phyloP scores from a whole-genome alignment of 1,140 invertebrate genomes.

The Drosophila nikananu region DNA sequence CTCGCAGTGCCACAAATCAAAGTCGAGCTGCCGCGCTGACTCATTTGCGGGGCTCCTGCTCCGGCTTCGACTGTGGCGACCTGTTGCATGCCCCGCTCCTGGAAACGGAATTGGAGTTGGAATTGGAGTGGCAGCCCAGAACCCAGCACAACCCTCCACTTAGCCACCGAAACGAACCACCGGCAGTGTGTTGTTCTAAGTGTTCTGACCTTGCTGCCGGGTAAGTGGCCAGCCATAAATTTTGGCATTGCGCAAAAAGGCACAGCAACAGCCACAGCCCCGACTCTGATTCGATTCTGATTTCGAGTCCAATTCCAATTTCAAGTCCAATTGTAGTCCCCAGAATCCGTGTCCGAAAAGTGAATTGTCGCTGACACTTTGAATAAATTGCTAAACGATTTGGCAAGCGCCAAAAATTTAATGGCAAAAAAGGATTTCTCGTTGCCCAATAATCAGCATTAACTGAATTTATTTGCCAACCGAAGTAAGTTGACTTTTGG shows the following conservation, averaged over 20 bases:
- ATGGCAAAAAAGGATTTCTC: conserved; percentile 40
- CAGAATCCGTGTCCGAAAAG: conserved; percentile 63
- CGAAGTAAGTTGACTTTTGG: not conserved
- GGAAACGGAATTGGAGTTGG: conserved; percentile 7
- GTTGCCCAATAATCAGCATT: conserved; percentile 23
- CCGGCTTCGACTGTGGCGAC: conserved; percentile 8
- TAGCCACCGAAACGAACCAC: conserved; percentile 14
- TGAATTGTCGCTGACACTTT: conserved; percentile 76
- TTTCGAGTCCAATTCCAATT: conserved; percentile 24
- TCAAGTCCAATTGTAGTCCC: conserved; percentile 29
- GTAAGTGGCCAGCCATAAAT: conserved; percentile 74
- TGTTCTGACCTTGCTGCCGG: conserved; percentile 67
- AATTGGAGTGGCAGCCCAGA: conserved; percentile 2
- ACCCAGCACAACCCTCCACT: not conserved
- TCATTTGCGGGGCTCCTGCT: conserved; percentile 44
- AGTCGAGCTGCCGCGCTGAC: conserved; percentile 61
- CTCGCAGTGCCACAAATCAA: conserved; percentile 69
- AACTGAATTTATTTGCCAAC: conserved; percentile 23
- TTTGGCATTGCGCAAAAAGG: conserved; percentile 71
- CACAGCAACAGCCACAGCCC: conserved; percentile 21
- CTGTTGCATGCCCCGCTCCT: conserved; percentile 49
- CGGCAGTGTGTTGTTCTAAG: conserved; percentile 35
- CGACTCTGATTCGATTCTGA: conserved; percentile 42
- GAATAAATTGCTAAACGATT: conserved; percentile 62
- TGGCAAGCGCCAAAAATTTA: conserved; percentile 51